A percentile compares a stretch with the other conserved stretches of the same genome.
Conservation (phyloP, 2,888 invertebrate species). For the Acronicta leporina region DNA sequence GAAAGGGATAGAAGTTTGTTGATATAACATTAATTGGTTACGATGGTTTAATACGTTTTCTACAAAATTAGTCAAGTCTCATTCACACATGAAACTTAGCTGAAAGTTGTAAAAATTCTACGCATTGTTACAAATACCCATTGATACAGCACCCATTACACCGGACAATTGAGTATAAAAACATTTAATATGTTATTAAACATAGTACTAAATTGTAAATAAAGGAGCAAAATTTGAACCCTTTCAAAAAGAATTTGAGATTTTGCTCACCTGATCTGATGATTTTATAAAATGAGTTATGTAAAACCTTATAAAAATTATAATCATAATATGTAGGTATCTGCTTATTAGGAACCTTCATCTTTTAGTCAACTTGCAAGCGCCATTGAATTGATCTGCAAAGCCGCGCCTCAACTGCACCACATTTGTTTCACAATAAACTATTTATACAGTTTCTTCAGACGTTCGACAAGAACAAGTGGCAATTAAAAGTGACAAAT, state of each 20-base stretch:
- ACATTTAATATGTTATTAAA: no score
- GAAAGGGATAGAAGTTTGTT: background rate
- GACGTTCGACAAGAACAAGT: conserved; percentile 84
- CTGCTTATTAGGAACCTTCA: background rate
- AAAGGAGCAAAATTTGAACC: no score
- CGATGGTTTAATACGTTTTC: background rate
- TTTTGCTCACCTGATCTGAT: no score
- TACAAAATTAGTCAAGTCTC: background rate
- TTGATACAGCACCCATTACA: no score
- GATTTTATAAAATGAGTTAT: background rate
- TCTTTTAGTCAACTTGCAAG: background rate
- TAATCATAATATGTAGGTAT: no score
- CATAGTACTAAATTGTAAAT: no score
- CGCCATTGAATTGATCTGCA: conserved; percentile 12
- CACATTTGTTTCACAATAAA: conserved; percentile 79
- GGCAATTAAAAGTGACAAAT: conserved; percentile 89
- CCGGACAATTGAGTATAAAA: no score
- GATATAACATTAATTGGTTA: background rate
- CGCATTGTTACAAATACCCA: no score
- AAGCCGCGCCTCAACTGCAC: conserved; percentile 14
- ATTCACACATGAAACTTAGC: background rate
- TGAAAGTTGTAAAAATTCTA: no score
- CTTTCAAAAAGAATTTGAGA: no score
- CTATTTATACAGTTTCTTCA: conserved; percentile 82
- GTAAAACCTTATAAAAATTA: background rate